These are phyloP conservation scores for Lontra canadensis DNA, from an alignment of 2,113 vertebrate genomes.

Conservation along the genomic window DNA sequence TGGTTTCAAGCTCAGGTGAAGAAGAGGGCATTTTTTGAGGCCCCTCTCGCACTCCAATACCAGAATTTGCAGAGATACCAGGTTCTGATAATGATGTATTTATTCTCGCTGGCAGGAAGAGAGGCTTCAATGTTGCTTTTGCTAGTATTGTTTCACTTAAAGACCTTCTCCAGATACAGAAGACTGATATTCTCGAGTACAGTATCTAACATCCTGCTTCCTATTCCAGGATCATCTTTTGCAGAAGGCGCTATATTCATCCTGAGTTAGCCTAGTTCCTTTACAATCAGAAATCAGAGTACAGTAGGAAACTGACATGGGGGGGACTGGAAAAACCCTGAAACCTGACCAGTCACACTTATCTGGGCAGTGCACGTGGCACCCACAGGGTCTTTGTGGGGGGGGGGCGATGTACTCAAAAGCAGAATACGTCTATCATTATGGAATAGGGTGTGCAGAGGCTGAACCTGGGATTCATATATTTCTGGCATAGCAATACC, in stretches of 20 bases:
- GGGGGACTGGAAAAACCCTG: not conserved
- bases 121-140: not conserved
- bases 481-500: not conserved
- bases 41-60: not conserved
- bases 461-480: not conserved
- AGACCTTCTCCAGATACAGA: not conserved
- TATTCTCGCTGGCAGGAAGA: not conserved
- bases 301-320: not conserved
- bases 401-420: not conserved
- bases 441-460: not conserved
- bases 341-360: not conserved
- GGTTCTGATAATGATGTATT: not conserved
- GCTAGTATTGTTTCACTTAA: not conserved
- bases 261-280: not conserved
- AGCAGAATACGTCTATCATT: not conserved
- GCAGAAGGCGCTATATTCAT: not conserved
- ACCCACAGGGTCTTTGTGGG: not conserved
- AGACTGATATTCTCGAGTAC: not conserved
- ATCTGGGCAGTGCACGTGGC: not conserved
- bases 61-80: not conserved
- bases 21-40: not conserved
- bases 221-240: not conserved
- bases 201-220: not conserved
- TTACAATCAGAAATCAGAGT: not conserved
- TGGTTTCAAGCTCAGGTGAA: not conserved